Conservation (phyloP, 2,797 vertebrate species). For the Labeo calbasu region DNA sequence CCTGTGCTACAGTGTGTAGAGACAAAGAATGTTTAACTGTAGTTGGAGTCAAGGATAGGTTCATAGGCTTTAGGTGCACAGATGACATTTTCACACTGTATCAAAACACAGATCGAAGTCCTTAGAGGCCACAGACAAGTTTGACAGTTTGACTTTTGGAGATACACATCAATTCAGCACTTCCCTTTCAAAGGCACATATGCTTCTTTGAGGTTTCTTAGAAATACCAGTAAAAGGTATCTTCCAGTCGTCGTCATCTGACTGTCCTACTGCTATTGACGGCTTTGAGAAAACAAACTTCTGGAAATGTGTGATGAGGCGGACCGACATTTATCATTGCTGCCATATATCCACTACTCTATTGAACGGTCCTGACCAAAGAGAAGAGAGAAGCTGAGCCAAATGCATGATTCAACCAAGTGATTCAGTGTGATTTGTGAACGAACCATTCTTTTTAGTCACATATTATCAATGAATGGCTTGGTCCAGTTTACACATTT, state of each 20-base stretch:
- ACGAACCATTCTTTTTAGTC: neutral
- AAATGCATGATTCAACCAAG: slow-evolving; percentile 2
- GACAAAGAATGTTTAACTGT: neutral
- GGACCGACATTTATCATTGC: neutral
- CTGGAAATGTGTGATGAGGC: neutral
- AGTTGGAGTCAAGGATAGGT: neutral
- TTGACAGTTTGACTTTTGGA: neutral
- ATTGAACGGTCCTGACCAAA: neutral
- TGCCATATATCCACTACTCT: neutral
- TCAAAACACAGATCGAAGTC: neutral
- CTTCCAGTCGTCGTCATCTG: neutral
- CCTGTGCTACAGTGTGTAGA: neutral
- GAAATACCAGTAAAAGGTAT: neutral
- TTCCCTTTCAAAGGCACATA: neutral
- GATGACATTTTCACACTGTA: neutral
- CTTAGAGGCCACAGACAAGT: neutral
- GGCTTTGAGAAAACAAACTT: neutral
- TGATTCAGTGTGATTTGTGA: neutral
- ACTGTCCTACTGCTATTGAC: neutral
- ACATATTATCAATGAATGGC: neutral
- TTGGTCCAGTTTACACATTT: neutral
- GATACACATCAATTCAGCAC: neutral
- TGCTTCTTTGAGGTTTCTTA: neutral
- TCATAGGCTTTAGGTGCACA: neutral
- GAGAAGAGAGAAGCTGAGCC: neutral